Conservation (phyloP, 2,797 vertebrate genomes). For the Microcaecilia unicolor region DNA sequence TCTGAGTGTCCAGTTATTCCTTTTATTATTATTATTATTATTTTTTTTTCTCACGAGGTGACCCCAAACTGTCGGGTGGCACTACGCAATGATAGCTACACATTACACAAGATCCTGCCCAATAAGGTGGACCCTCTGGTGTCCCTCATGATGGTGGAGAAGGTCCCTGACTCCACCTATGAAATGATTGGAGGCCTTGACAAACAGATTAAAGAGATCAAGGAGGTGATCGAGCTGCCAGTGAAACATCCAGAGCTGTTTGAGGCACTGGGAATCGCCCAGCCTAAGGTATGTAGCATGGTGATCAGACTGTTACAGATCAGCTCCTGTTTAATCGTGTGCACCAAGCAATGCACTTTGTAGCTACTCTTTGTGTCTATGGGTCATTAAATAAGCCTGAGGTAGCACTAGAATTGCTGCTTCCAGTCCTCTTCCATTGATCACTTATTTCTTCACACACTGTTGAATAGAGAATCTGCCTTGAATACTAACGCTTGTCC, state of each 20-base stretch:
- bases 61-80: slow-evolving; percentile 95
- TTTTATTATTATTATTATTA: no score
- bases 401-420: no score
- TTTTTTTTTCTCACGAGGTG: slow-evolving; percentile 67
- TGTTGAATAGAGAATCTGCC: no score
- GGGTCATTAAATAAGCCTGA: not conserved
- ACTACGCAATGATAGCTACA: slow-evolving; percentile 94
- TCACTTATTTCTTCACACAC: no score
- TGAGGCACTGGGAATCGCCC: slow-evolving; percentile 91
- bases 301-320: no score
- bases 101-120: slow-evolving; percentile 94
- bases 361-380: not conserved
- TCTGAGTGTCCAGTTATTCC: no score
- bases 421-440: not conserved
- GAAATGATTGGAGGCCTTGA: slow-evolving; percentile 98
- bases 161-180: slow-evolving; percentile 94
- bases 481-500: no score
- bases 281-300: slow-evolving; percentile 75
- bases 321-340: no score
- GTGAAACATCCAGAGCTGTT: slow-evolving; percentile 97
- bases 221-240: slow-evolving; percentile 94
- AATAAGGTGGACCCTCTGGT: slow-evolving; percentile 97
- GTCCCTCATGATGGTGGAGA: slow-evolving; percentile 98
- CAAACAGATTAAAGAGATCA: slow-evolving; percentile 98
- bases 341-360: accelerated